These are phyloP conservation scores for Eubasilissa regina DNA, from an alignment of 1,140 invertebrate species.

Conservation along the genomic window DNA sequence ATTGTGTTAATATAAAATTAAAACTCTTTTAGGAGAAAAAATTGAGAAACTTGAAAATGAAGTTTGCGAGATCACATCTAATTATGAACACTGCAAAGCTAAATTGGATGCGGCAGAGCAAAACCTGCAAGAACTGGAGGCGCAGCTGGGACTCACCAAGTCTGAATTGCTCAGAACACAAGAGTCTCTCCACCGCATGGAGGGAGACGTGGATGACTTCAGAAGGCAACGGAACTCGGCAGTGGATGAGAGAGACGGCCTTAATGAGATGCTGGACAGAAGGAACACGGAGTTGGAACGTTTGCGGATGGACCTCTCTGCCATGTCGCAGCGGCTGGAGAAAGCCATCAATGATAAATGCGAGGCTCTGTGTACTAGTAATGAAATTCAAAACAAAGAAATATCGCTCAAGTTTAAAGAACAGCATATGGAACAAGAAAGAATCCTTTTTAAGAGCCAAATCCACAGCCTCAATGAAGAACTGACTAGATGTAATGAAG, in stretches of 20 bases:
- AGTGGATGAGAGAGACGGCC: constrained; percentile 81
- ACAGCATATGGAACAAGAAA: constrained; percentile 87
- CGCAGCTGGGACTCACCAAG: constrained; percentile 75
- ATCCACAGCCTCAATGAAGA: constrained; percentile 84
- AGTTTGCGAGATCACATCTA: constrained; percentile 73
- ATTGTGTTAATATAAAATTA: background rate
- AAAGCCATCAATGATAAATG: constrained; percentile 83
- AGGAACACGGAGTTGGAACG: constrained; percentile 80
- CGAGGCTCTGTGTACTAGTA: constrained; percentile 83
- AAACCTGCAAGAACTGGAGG: constrained; percentile 76
- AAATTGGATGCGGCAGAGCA: constrained; percentile 77
- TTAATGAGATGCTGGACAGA: constrained; percentile 79
- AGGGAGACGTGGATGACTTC: constrained; percentile 72
- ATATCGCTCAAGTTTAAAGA: constrained; percentile 85
- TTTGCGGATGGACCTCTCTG: constrained; percentile 76
- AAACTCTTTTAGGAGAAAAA: constrained; percentile 73
- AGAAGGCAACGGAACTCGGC: constrained; percentile 76
- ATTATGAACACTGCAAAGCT: constrained; percentile 76
- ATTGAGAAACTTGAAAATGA: constrained; percentile 74
- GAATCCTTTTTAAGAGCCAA: constrained; percentile 81
- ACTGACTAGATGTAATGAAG: constrained; percentile 81
- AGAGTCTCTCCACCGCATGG: constrained; percentile 71
- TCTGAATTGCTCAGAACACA: constrained; percentile 77
- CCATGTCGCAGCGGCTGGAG: constrained; percentile 78
- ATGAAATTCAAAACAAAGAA: constrained; percentile 87